Base-by-base conservation (phyloP, 2,888 invertebrate genomes). In the Peribatodes rhomboidaria region DNA sequence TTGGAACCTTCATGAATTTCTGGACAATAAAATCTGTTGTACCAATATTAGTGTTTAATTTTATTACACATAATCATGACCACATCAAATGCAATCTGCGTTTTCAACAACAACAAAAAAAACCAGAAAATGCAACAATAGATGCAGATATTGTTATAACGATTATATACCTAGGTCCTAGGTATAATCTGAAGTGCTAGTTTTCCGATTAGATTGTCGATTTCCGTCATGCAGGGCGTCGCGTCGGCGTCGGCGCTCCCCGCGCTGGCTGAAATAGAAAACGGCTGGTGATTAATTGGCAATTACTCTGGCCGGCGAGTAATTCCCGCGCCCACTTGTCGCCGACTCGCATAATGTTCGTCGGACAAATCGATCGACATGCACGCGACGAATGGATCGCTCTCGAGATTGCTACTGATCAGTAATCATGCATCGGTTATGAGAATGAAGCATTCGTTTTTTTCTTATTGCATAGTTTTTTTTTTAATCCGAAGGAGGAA, bases 241-340 rank as follows among this genome's bases (percentile, higher is more conserved):
- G 44, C 27, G 27, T 27, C 27, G 27, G 44, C 27, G 27, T 27
- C 27, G 27, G 27, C 27, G 44, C 31, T 22, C 47, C 20, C 13
- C 47, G n/a, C 47, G 81, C 74, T 80, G 77, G 81, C 83, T 90
- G 88, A 91, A 92, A 92, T 92, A 92, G 92, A 92, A 92, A 92
- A 91, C 91, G 88, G 79, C 84, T 83, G 85, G 84, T 91, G 91
- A 92, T 92, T 92, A 92, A 92, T 92, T 92, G 92, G 80, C 92
- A 92, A 92, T 92, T 92, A 92, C 90, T 87, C 80, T 85, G 81
- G 83, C 87, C 84, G 86, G 81, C 84, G 85, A 87, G 87, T 88
- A 89, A 87, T 87, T 85, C 84, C 84, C 84, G 83, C 85, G 83
- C 87, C 88, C 89, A 88, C 89, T 91, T 88, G 88, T 89, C 88